Evolutionary conservation across 1,140 invertebrate species (phyloP).

Genomic region (Galendromus occidentalis): DNA sequence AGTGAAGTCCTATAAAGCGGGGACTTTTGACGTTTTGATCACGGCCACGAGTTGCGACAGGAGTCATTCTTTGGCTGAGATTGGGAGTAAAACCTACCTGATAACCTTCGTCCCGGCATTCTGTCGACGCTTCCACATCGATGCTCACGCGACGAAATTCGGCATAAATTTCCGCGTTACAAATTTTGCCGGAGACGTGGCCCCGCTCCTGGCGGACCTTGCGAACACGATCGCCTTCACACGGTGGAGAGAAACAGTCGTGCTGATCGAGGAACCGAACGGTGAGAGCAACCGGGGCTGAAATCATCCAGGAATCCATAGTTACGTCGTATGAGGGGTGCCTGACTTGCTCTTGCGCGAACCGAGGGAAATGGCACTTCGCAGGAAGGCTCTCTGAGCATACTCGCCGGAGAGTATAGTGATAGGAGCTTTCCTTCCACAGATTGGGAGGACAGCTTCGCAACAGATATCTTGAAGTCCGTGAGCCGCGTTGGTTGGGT

Average conservation of each 20-base stretch:
- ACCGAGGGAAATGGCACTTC: too few relatives aligned
- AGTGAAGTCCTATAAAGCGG: background rate
- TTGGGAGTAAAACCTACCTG: background rate
- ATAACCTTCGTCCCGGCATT: background rate
- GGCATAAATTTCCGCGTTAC: background rate
- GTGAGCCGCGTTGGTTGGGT: background rate
- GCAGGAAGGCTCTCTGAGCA: too few relatives aligned
- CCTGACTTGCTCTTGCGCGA: background rate
- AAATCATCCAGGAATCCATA: background rate
- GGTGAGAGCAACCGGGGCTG: background rate
- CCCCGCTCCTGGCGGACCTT: background rate
- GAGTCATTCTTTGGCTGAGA: background rate
- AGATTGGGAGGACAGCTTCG: background rate
- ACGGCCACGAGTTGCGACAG: background rate
- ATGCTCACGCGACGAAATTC: background rate
- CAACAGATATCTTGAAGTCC: background rate
- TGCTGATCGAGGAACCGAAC: background rate
- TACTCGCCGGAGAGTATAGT: background rate
- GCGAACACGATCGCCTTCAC: background rate
- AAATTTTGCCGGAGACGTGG: background rate
- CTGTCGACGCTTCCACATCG: background rate
- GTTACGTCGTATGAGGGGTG: background rate
- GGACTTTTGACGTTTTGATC: background rate
- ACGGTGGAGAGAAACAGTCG: background rate
- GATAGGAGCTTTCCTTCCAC: background rate